Base-by-base conservation (phyloP, 2,888 invertebrate genomes). In the Protophormia terraenovae region DNA sequence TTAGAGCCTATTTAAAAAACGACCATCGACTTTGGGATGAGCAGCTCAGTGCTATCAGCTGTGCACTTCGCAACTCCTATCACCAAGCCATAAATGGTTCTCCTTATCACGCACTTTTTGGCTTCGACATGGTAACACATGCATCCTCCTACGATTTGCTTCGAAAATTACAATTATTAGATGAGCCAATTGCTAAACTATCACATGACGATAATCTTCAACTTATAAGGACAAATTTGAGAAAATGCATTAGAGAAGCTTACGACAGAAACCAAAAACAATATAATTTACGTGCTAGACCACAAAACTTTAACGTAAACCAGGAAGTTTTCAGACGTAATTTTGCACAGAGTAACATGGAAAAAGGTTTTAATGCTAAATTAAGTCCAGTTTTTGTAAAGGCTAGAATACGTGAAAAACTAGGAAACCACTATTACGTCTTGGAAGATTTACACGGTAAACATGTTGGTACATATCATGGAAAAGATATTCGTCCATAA, bases 1-100 rank as follows among this genome's bases (percentile, higher is more conserved):
- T 81, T 29, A n/a, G 81, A 7, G 45, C 76, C 12, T 84, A 58
- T 35, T 14, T 84, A 0, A 77, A 80, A 35, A 14, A 72, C 4
- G 84, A 80, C 22, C 76, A 84, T 7, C 60, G 32, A 1, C 24
- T 66, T 2, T 79, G 83, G 78, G 83, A 80, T 60, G 78, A 69
- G 27, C n/a, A 69, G 16, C 6, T 78, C 3, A 69, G 22, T 3
- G 10, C 10, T n/a, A 78, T 78, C 2, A 69, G 62, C 14, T 79
- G 79, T 64, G 79, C 79, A 1, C 24, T 71, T 5, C 38, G 78
- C 29, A 78, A 78, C 29, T 29, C 78, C 1, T 3, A 60, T 2
- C 78, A 71, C 7, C 78, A 79, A 41, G 24, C 71, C 5, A 60
- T 71, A 0, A 29, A 47, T 3, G 19, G 16, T 53, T 79, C 79